These are phyloP conservation scores for Drosophila paulistorum DNA, from an alignment of 1,140 invertebrate species.

Conservation along the genomic window DNA sequence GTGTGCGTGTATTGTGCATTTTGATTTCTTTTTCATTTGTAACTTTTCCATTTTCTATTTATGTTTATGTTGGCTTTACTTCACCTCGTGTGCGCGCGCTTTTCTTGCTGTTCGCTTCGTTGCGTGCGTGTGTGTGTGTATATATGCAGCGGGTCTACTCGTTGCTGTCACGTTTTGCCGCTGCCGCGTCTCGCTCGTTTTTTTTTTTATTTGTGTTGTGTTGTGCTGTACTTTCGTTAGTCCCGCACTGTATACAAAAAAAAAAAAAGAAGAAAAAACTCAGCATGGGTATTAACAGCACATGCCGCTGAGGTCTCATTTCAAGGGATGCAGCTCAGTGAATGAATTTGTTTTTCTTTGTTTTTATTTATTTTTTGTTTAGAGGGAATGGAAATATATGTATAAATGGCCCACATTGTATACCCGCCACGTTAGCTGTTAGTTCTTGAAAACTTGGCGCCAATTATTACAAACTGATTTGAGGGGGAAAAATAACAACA, in stretches of 20 bases:
- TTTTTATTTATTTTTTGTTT: too few relatives aligned
- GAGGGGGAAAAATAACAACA: too few relatives aligned
- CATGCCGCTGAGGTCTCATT: conserved; percentile 10
- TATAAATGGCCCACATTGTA: neutral
- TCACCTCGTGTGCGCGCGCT: conserved; percentile 77
- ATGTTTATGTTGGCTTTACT: conserved; percentile 50
- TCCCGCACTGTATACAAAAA: neutral
- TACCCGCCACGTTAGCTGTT: neutral
- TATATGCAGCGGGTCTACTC: conserved; percentile 52
- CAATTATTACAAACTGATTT: neutral
- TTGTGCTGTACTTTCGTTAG: conserved; percentile 73
- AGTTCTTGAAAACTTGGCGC: neutral
- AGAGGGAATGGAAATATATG: neutral
- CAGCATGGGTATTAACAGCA: conserved; percentile 34
- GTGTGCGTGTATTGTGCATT: conserved; percentile 28
- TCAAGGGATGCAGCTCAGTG: neutral
- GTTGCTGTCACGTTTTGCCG: conserved; percentile 66
- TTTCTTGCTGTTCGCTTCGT: conserved; percentile 57
- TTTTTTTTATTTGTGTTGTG: conserved; percentile 78
- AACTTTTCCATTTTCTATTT: conserved; percentile 48
- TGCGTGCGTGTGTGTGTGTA: conserved; percentile 28
- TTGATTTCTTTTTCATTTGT: conserved; percentile 29
- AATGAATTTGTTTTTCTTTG: neutral
- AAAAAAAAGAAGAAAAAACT: too few relatives aligned
- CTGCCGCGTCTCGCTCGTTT: conserved; percentile 76